Conservation (phyloP, 2,113 vertebrate species). For the Odontophorus gujanensis region DNA sequence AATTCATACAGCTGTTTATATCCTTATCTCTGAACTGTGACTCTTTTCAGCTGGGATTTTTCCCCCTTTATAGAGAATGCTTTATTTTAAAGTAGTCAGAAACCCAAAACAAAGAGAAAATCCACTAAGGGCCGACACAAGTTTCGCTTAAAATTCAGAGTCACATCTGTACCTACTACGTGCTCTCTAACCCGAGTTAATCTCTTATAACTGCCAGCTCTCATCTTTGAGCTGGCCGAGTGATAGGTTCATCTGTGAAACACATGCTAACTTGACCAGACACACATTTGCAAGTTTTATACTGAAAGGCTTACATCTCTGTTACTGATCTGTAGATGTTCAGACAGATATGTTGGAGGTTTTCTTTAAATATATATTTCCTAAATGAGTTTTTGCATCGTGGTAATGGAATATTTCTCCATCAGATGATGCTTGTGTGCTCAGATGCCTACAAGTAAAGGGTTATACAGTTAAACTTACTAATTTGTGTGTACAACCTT, state of each 20-base stretch:
- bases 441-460: background rate
- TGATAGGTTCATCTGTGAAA: background rate
- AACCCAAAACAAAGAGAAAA: background rate
- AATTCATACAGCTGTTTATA: background rate
- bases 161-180: fast-evolving
- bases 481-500: background rate
- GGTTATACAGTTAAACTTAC: slow-evolving; percentile 1
- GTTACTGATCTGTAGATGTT: background rate
- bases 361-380: background rate
- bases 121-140: background rate
- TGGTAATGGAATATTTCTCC: slow-evolving; percentile 2
- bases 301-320: background rate
- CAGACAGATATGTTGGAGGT: background rate
- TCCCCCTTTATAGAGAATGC: background rate
- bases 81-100: background rate
- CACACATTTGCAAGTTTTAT: background rate
- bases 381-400: background rate
- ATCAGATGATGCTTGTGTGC: background rate
- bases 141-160: background rate
- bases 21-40: background rate
- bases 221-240: background rate
- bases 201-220: background rate
- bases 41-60: background rate
- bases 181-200: background rate
- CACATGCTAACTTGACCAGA: background rate